Evolutionary conservation across 2,888 invertebrate genomes (phyloP), one percentile per base, ranked within the genome.

Genomic region (Volucella bombylans): DNA sequence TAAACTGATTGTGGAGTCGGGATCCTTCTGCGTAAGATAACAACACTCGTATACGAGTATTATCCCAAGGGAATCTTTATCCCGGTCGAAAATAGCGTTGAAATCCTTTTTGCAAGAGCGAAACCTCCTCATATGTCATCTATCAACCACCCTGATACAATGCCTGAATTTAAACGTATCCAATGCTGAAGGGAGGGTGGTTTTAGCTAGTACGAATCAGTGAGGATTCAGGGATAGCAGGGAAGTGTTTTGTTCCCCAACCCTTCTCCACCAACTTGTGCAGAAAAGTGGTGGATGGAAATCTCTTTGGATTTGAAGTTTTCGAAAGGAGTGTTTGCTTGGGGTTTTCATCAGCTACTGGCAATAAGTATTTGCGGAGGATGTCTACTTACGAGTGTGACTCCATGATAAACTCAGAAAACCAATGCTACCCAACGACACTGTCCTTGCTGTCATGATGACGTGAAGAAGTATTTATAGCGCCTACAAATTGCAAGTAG

Each of bases 51-150:
- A 14, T 43, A 41, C 14, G 23, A 15, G 9, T 14, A 14, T 15
- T 15, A 8, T 39, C 52, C 71, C 62, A 2, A 72, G 52, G 72
- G 62, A 61, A 52, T 31, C 8, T 14, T 31, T 14, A 4, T 3
- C 1, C 14, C 45, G 18, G 31, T 31, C 31, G 31, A 31, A 61
- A 43, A 61, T 52, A 69, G 49, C 57, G 14, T n/a, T 31, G 31
- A 8, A 49, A 31, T 8, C 1, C 61, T 15, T 57, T 12, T 15
- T n/a, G 43, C 0, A 45, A 49, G 59, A 69, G 38, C 55, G 41
- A 41, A 54, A 39, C n/a, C 47, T 10, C n/a, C 69, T 39, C 43
- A 50, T 71, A 61, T 14, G 61, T 50, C 59, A 52, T 18, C 15
- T 10, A 38, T 14, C 15, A 72, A 52, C 52, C 52, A 14, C 72